A percentile compares a stretch with the other conserved stretches of the same genome.
Conservation (phyloP, 37 sponge, comb jelly and placozoan genomes). For the Tethya wilhelma region DNA sequence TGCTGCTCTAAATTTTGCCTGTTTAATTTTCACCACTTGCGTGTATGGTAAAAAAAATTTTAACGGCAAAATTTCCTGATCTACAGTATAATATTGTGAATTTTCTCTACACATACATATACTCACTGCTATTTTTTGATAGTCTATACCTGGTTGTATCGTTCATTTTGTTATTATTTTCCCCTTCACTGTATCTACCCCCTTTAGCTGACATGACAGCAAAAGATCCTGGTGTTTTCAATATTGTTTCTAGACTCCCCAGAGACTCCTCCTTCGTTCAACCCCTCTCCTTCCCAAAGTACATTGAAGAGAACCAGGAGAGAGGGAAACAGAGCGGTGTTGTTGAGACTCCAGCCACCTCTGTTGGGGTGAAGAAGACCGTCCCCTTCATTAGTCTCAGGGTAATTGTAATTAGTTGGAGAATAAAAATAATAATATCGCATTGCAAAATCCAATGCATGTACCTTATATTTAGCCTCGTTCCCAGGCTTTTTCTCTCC, state of each 20-base stretch:
- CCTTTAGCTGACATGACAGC: background rate
- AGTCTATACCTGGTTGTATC: background rate
- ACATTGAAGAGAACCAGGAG: background rate
- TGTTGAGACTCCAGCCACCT: background rate
- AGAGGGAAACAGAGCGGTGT: too few relatives aligned
- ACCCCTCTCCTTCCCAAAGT: conserved; percentile 45
- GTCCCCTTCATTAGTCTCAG: conserved; percentile 39
- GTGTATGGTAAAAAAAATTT: too few relatives aligned
- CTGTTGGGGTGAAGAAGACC: conserved; percentile 2
- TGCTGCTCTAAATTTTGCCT: too few relatives aligned
- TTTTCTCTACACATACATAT: too few relatives aligned
- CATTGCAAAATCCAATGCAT: background rate
- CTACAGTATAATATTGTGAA: too few relatives aligned
- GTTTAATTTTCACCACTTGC: too few relatives aligned
- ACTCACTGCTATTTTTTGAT: background rate
- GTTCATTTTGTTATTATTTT: background rate
- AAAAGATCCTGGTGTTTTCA: background rate
- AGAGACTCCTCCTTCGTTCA: background rate
- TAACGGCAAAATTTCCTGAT: too few relatives aligned
- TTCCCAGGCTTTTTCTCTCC: too few relatives aligned
- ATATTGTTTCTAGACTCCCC: conserved; percentile 2
- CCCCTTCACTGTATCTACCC: background rate
- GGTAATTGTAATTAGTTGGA: conserved; percentile 10
- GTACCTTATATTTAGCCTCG: too few relatives aligned
- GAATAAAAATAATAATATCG: background rate